Conservation (phyloP, 2,888 invertebrate genomes). For the Metopia argyrocephala region DNA sequence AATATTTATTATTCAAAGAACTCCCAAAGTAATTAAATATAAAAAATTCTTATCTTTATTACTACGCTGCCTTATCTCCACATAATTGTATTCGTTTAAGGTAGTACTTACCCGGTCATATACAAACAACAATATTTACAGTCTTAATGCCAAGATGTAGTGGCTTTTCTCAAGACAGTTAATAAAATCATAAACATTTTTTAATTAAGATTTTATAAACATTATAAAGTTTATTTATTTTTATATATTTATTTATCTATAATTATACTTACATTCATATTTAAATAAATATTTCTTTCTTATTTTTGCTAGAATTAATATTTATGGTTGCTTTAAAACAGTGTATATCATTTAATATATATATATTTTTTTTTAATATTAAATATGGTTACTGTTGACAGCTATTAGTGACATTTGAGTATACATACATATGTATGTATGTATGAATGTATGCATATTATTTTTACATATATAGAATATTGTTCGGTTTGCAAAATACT, state of each 20-base stretch:
- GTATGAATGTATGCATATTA: no score
- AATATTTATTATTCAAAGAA: no score
- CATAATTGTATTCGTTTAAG: background rate
- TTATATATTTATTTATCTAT: conserved; percentile 27
- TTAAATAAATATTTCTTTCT: no score
- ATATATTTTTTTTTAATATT: no score
- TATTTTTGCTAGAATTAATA: no score
- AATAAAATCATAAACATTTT: background rate
- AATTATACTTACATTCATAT: background rate
- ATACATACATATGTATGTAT: background rate
- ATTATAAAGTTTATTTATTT: conserved; percentile 41
- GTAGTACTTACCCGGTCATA: background rate
- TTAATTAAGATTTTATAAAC: conserved; percentile 31
- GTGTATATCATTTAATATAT: no score
- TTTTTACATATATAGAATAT: no score
- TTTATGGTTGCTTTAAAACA: no score
- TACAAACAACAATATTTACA: background rate
- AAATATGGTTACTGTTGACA: no score
- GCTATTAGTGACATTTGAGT: background rate
- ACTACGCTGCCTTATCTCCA: no score
- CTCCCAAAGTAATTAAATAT: no score
- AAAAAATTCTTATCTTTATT: conserved; percentile 1
- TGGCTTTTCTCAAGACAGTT: conserved; percentile 6
- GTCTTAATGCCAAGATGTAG: background rate
- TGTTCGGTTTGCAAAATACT: no score